A percentile compares a stretch with the other conserved stretches of the same genome.
Evolutionary conservation across 2,888 invertebrate species (phyloP).

Genomic region (Diogma glabrata): DNA sequence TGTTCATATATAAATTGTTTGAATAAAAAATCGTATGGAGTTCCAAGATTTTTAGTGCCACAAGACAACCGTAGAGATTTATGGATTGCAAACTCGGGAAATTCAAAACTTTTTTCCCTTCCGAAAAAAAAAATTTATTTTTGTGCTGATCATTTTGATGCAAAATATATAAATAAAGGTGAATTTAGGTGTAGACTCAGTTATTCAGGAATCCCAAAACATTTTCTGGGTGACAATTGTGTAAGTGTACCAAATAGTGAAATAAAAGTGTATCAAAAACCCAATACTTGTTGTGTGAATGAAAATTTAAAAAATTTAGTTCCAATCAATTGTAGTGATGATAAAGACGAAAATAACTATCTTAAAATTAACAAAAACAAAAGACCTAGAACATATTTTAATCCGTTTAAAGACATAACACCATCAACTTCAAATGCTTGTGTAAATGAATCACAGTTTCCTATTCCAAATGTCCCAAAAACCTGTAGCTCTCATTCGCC

Average conservation of each 20-base stretch:
- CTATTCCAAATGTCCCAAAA: not conserved
- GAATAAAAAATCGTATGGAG: too few relatives aligned
- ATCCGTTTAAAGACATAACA: constrained; percentile 3
- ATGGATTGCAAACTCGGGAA: not conserved
- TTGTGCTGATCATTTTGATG: constrained; percentile 1
- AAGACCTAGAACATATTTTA: not conserved
- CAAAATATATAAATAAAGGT: not conserved
- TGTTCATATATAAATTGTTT: too few relatives aligned
- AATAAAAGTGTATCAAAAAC: not conserved
- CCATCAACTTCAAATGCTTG: not conserved
- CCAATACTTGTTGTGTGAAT: not conserved
- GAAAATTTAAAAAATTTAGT: not conserved
- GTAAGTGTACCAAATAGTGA: not conserved
- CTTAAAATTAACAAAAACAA: not conserved
- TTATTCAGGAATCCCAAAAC: not conserved
- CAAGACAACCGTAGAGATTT: constrained; percentile 28
- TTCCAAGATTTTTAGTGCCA: too few relatives aligned
- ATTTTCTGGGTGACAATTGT: not conserved
- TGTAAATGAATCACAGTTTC: not conserved
- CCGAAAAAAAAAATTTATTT: not conserved
- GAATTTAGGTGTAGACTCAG: not conserved
- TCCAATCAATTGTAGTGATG: not conserved
- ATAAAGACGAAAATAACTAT: not conserved
- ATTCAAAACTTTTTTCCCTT: not conserved
- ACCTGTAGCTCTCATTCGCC: not conserved